Evolutionary conservation across 2,888 invertebrate species (phyloP), one percentile per base, ranked within the genome.

Genomic region (Chrysotoxum bicinctum): DNA sequence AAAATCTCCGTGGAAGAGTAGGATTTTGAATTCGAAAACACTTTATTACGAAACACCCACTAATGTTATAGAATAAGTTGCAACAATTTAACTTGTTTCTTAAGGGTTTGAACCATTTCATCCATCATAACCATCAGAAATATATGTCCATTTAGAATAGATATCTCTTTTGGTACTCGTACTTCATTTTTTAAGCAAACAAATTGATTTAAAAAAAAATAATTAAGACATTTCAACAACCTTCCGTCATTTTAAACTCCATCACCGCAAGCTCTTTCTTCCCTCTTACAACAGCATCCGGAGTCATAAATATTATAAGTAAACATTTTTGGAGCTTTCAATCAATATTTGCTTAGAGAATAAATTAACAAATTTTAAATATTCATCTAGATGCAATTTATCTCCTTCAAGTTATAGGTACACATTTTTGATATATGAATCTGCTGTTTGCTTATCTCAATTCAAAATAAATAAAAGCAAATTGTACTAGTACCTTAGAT

Each of bases 261-360:
- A 19, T 10, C 4, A 30, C 54, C 37, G 4, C 14, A 58, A 37
- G 45, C 10, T 19, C 9, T 9, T 45, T 19, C 19, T 9, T 16
- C 21, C 19, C 6, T 19, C 7, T 16, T 16, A 43, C 16, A 43
- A 43, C 43, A 16, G 2, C 0, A 9, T n/a, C 3, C 14, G n/a
- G n/a, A n/a, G n/a, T 6, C 7, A 45, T 64, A 30, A 30, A 45
- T 30, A 30, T 19, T 45, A 23, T 14, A 16, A 40, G 40, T 32
- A 62, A 45, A 48, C 43, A 48, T 56, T 43, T 43, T 43, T 0
- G 5, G 32, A 68, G 54, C 54, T 48, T 21, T 73, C 26, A 56
- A 74, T 50, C 73, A 74, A 83, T 83, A 74, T 83, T 78, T 83
- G 54, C 83, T 58, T 32, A 45, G 37, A 32, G 21, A 70, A 79